A percentile compares a stretch with the other conserved stretches of the same genome.
Evolutionary conservation across 2,113 vertebrate species (phyloP).

Genomic region (Phalacrocorax brasilianus): DNA sequence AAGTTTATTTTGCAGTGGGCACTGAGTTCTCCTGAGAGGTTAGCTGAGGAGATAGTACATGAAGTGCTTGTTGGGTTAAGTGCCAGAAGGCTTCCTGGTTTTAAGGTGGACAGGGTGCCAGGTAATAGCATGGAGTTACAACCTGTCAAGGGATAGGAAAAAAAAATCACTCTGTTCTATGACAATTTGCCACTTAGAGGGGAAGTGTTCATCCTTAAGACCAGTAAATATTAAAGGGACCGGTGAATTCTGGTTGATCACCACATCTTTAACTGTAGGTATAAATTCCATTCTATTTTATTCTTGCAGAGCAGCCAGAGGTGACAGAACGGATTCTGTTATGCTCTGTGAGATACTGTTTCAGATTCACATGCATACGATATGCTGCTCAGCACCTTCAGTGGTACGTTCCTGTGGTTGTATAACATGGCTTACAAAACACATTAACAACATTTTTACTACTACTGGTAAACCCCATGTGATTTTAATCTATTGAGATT

Average conservation of each 20-base stretch:
- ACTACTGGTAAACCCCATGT: background rate
- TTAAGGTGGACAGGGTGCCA: background rate
- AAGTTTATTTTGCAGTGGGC: background rate
- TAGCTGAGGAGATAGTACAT: background rate
- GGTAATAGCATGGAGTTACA: background rate
- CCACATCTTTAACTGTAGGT: background rate
- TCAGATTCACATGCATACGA: no score
- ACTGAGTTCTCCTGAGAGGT: background rate
- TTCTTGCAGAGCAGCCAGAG: background rate
- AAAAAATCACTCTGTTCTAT: background rate
- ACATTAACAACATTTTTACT: background rate
- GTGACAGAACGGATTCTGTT: background rate
- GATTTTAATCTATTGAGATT: background rate
- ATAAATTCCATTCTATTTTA: background rate
- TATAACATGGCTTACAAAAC: background rate
- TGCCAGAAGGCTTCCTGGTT: background rate
- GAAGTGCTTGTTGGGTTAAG: background rate
- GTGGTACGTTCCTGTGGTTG: background rate
- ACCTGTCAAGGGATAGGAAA: background rate
- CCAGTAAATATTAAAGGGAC: background rate
- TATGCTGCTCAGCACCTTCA: background rate
- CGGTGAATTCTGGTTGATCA: background rate
- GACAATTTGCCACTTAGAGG: background rate
- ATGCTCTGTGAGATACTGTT: background rate
- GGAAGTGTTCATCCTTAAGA: background rate